Base-by-base conservation (phyloP, 2,888 invertebrate genomes). In the Exocentrus adspersus region DNA sequence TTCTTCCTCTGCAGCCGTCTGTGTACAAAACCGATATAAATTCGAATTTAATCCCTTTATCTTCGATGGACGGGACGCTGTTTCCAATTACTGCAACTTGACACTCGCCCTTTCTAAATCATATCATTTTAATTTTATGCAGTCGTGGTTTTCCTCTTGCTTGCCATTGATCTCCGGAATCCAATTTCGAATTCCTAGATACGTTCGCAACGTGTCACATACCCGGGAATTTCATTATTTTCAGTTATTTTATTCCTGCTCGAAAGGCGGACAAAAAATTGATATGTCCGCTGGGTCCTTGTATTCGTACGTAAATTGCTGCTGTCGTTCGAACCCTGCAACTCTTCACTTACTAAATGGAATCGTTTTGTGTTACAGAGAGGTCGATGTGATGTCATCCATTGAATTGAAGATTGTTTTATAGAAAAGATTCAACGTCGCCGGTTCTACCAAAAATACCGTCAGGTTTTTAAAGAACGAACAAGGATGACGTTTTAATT, bases 131-230 rank as follows among this genome's bases (percentile, higher is more conserved):
- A 70, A 71, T 72, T 72, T 66, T 62, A 67, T 65, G 60, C 62
- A 62, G 57, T 64, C 62, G 64, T 66, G 63, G 68, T 69, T 72
- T 68, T 71, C 67, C 71, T 71, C 70, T 71, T n/a, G 48, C 20
- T 57, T 48, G 60, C 60, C 64, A 72, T 72, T 69, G 71, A 70
- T 67, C 65, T 70, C 62, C 61, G 65, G 70, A 72, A 66, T 72
- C 70, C 69, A 73, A 73, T 72, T 67, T 71, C 69, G 70, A 69
- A 73, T 72, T 72, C 70, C 61, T 54, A 37, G 41, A 37, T 56
- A 43, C 50, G 20, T 43, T 52, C 30, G 48, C 16, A 30, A 58
- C 62, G 50, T 48, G 48, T 54, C 43, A 24, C 43, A 16, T 30
- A 12, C 28, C 43, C 42, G 24, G 30, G 42, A 21, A 42, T 54